Evolutionary conservation across 1,140 invertebrate genomes (phyloP), one percentile per base, ranked within the genome.

Genomic region (Zaprionus nigranus): DNA sequence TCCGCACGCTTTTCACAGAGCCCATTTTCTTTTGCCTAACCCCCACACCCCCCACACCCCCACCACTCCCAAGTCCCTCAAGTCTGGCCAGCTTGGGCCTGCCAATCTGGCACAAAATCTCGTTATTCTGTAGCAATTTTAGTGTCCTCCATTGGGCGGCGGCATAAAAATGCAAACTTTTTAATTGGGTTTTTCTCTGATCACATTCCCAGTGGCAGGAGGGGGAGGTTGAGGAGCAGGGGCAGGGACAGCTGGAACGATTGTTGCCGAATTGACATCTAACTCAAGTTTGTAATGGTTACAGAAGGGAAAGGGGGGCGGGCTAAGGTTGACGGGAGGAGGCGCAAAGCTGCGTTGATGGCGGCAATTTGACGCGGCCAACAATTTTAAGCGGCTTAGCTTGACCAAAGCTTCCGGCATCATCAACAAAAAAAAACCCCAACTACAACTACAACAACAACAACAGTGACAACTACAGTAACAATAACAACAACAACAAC

Each of bases 141-240:
- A 63, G 71, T 68, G 70, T 63, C 40, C 57, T 38, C 60, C 68
- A 72, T 73, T 73, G 46, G 69, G n/a, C 38, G 58, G 26, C 17
- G 75, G 78, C 81, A 88, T 90, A 88, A 88, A 88, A 90, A 90
- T 90, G 85, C 75, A 88, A 88, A 88, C 85, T 88, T 88, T 88
- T 88, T 88, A 88, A 90, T 88, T 88, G 85, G 85, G 85, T 88
- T 88, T 88, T 77, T 88, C 71, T 84, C 81, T 65, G 65, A 87
- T 87, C 84, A 75, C 81, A 86, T 79, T 81, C 79, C 60, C 36
- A 30, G 61, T 0, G 15, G 5, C 1, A 20, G 22, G 49, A 0
- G 26, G 26, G 1, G 46, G 20, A 22, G 20, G 20, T 22, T 22
- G 1, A 22, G 9, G 22, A 6, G 12, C 13, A 12, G 0, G 15